These are phyloP conservation scores for Argentina silus DNA, from an alignment of 2,797 vertebrate species.

Conservation along the genomic window DNA sequence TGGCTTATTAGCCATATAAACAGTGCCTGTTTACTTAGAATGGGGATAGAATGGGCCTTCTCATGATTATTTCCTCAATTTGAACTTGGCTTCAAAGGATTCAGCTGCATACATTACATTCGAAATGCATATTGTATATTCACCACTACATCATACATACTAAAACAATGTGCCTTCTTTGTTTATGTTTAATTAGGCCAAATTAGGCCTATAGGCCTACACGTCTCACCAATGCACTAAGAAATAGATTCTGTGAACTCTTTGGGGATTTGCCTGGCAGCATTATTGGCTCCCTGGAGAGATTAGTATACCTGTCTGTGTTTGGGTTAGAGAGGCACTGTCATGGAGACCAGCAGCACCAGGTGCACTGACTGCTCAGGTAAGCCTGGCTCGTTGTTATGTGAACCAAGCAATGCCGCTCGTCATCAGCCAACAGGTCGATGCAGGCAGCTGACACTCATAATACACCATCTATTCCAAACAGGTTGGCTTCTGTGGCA, in stretches of 20 bases:
- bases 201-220: too few species aligned
- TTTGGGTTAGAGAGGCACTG: conserved; percentile 55
- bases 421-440: conserved; percentile 22
- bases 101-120: not conserved
- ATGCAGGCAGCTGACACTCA: not conserved
- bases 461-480: too few species aligned
- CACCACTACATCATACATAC: not conserved
- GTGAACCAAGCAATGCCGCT: conserved; percentile 29
- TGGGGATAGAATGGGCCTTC: too few species aligned
- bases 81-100: not conserved
- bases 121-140: not conserved
- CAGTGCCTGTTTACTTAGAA: too few species aligned
- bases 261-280: not conserved
- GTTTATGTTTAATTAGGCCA: not conserved
- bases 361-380: conserved; percentile 42
- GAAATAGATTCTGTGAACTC: not conserved
- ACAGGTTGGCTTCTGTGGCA: too few species aligned
- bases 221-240: too few species aligned
- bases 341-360: conserved; percentile 74
- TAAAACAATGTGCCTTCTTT: not conserved
- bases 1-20: too few species aligned
- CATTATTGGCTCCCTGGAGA: not conserved
- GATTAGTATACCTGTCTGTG: conserved; percentile 44
- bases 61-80: too few species aligned
- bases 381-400: conserved; percentile 51